Base-by-base conservation (phyloP, 2,113 vertebrate genomes). In the Mesoclemmys tuberculata region DNA sequence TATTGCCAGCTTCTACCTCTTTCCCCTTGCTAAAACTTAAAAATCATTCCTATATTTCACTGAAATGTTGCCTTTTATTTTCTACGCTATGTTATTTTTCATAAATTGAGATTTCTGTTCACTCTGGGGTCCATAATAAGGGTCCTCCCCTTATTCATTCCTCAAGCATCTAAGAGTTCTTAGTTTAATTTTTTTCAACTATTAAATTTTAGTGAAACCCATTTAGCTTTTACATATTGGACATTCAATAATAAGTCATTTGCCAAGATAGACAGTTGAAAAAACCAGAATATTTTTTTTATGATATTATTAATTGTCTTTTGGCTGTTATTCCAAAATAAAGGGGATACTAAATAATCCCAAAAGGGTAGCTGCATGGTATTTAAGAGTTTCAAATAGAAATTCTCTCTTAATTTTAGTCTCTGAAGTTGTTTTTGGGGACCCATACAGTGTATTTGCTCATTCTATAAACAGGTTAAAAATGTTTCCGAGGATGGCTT, bases 211-310 rank as follows among this genome's bases (percentile, higher is more conserved):
- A 89, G 29, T 80, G 82, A 90, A 93, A 96, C 38, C 35, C 19
- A 78, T 89, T 96, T 96, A 87, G 82, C 87, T 93, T 88, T 80
- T 86, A 52, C 49, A 74, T 94, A 96, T 94, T 55, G 35, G 85
- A 78, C 80, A 80, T 64, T 94, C 94, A 58, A 93, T 90, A 96
- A 16, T 92, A 95, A 96, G 29, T 90, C 93, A 89, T 89, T 44
- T 85, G 56, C 61, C 87, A 77, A 82, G 52, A 89, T 11, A n/a
- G 77, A 74, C 93, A 82, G 94, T 51, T 93, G 49, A 86, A 90
- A 87, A 90, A 89, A 93, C 21, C 44, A 58, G 93, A 80, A 64
- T 58, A 94, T 22, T 91, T 54, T 56, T 87, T 61, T 49, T 44
- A n/a, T 68, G 35, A 68, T 87, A 77, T 89, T 54, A 95, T 87